Conservation (phyloP, 2,113 vertebrate genomes). For the Xyrauchen texanus region DNA sequence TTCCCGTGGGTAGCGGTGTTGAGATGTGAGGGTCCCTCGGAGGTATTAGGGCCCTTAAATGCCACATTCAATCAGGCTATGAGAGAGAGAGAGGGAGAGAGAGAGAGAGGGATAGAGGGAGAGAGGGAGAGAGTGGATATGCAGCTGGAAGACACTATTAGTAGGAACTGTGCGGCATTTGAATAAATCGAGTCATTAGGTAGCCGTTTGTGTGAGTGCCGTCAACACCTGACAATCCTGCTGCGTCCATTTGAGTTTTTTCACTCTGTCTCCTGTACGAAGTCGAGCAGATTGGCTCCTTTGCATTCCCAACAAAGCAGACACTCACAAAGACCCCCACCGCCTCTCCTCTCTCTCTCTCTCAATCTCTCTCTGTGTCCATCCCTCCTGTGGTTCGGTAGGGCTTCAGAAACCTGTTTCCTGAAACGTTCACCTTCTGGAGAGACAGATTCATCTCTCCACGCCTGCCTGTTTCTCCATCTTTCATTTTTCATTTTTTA, state of each 20-base stretch:
- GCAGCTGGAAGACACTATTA: conserved; percentile 92
- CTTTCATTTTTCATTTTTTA: conserved; percentile 50
- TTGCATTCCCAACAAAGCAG: conserved; percentile 85
- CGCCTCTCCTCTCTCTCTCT: not conserved
- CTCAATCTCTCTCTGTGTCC: not conserved
- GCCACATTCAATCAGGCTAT: conserved; percentile 46
- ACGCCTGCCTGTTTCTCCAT: conserved; percentile 55
- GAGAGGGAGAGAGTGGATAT: conserved; percentile 67
- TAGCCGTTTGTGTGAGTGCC: conserved; percentile 88
- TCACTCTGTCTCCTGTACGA: conserved; percentile 51
- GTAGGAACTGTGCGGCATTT: conserved; percentile 82
- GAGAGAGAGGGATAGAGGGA: conserved; percentile 24
- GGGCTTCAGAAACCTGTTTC: conserved; percentile 58
- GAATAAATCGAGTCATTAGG: conserved; percentile 93
- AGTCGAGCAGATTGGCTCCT: conserved; percentile 90
- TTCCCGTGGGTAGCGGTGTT: conserved; percentile 48
- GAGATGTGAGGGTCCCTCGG: conserved; percentile 47
- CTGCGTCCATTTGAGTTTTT: conserved; percentile 28
- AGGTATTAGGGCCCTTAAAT: conserved; percentile 50
- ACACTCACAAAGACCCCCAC: conserved; percentile 77
- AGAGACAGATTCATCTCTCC: conserved; percentile 58
- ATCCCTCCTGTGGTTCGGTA: conserved; percentile 57
- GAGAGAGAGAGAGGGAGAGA: not conserved
- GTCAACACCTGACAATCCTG: conserved; percentile 85
- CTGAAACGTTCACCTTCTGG: conserved; percentile 61